These are phyloP conservation scores for Apamea crenata DNA, from an alignment of 2,888 invertebrate genomes.

Conservation along the genomic window DNA sequence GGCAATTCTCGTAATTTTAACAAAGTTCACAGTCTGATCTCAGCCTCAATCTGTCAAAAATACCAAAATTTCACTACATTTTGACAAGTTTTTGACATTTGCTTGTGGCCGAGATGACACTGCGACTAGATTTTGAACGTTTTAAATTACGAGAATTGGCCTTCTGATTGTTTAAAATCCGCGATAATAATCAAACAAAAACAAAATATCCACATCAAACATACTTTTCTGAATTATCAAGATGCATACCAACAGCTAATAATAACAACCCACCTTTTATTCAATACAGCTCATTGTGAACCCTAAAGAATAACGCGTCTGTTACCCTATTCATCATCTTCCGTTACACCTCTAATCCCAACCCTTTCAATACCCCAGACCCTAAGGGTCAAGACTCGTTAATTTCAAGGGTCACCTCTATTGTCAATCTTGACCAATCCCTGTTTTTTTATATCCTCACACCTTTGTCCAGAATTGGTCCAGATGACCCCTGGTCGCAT, in stretches of 20 bases:
- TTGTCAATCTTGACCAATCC: constrained; percentile 84
- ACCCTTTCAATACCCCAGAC: constrained; percentile 72
- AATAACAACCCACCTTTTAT: constrained; percentile 45
- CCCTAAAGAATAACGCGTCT: constrained; percentile 50
- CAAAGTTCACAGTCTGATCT: too few relatives aligned
- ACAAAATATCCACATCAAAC: background rate
- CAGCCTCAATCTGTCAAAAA: too few relatives aligned
- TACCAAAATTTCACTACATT: too few relatives aligned
- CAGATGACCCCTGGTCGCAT: constrained; percentile 86
- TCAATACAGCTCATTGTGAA: constrained; percentile 67
- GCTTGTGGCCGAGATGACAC: too few relatives aligned
- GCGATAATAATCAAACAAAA: background rate
- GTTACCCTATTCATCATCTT: constrained; percentile 66
- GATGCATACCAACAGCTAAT: constrained; percentile 38
- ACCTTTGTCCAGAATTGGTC: constrained; percentile 84
- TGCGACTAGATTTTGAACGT: too few relatives aligned
- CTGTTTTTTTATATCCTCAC: constrained; percentile 78
- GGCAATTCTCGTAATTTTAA: too few relatives aligned
- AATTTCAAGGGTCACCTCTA: constrained; percentile 81
- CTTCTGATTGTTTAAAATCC: background rate
- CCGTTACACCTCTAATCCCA: constrained; percentile 81
- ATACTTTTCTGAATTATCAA: constrained; percentile 14
- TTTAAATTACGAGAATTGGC: too few relatives aligned
- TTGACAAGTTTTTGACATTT: too few relatives aligned
- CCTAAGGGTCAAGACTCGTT: constrained; percentile 79